phyloP scores from a whole-genome alignment of 2,888 invertebrate species.

The Rugalucina vietnamica region DNA sequence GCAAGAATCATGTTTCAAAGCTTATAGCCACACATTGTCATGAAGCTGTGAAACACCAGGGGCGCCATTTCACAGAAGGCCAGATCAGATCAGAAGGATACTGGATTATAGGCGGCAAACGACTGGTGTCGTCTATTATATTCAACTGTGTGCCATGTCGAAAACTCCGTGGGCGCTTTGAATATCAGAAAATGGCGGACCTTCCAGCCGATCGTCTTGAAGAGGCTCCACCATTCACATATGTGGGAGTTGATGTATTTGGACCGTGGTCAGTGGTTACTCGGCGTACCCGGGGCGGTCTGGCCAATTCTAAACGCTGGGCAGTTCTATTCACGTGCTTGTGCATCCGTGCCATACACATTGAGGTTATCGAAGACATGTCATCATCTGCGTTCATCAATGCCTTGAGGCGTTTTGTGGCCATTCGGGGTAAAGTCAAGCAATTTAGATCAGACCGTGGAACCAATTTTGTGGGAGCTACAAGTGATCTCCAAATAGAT shows the following conservation, averaged over 20 bases:
- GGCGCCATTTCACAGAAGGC: constrained; percentile 52
- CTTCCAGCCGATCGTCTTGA: constrained; percentile 49
- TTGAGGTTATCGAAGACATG: constrained; percentile 64
- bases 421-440: constrained; percentile 51
- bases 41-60: constrained; percentile 48
- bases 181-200: constrained; percentile 57
- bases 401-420: constrained; percentile 47
- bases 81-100: constrained; percentile 51
- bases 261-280: constrained; percentile 55
- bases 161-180: constrained; percentile 47
- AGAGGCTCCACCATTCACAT: constrained; percentile 44
- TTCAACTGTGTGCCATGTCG: constrained; percentile 52
- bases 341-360: constrained; percentile 51
- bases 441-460: constrained; percentile 52
- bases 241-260: constrained; percentile 59
- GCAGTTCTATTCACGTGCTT: constrained; percentile 63
- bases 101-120: constrained; percentile 57
- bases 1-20: constrained; percentile 30
- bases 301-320: constrained; percentile 57
- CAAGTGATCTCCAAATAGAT: constrained; percentile 36
- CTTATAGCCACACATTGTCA: constrained; percentile 26
- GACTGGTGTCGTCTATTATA: constrained; percentile 46
- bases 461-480: constrained; percentile 61
- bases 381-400: constrained; percentile 58
- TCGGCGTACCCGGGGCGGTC: constrained; percentile 44